A percentile compares a stretch with the other conserved stretches of the same genome.
Conservation (phyloP, 1,140 invertebrate species). For the Cecropterus lyciades region DNA sequence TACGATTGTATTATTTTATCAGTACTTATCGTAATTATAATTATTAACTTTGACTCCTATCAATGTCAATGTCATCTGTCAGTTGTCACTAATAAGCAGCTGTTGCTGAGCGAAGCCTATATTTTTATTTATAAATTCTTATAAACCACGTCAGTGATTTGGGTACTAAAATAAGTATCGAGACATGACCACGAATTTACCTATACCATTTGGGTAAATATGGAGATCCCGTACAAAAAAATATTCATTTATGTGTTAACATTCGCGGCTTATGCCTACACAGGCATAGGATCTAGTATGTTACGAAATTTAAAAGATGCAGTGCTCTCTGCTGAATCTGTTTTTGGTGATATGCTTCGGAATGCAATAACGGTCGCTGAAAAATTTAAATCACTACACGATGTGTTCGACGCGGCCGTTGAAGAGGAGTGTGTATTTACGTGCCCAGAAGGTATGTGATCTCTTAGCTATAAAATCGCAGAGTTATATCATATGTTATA, state of each 20-base stretch:
- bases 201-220: constrained; percentile 52
- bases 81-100: not conserved
- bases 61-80: constrained; percentile 12
- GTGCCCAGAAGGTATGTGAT: constrained; percentile 88
- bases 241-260: constrained; percentile 90
- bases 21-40: too few species aligned
- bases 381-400: constrained; percentile 91
- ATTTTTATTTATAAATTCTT: constrained; percentile 23
- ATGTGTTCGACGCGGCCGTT: constrained; percentile 92
- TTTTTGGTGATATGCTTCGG: constrained; percentile 90
- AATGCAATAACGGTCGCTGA: constrained; percentile 91
- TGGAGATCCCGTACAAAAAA: constrained; percentile 90
- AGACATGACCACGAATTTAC: constrained; percentile 21
- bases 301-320: constrained; percentile 90
- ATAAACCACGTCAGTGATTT: constrained; percentile 40
- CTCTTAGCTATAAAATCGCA: not conserved
- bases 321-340: constrained; percentile 89
- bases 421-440: constrained; percentile 92
- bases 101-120: constrained; percentile 7
- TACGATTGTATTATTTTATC: too few species aligned
- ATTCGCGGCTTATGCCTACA: constrained; percentile 91
- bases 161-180: constrained; percentile 6
- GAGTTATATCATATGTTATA: too few species aligned
- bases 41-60: not conserved
- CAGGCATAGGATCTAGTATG: constrained; percentile 91